phyloP scores from a whole-genome alignment of 2,797 vertebrate genomes.

The Tinamus major region DNA sequence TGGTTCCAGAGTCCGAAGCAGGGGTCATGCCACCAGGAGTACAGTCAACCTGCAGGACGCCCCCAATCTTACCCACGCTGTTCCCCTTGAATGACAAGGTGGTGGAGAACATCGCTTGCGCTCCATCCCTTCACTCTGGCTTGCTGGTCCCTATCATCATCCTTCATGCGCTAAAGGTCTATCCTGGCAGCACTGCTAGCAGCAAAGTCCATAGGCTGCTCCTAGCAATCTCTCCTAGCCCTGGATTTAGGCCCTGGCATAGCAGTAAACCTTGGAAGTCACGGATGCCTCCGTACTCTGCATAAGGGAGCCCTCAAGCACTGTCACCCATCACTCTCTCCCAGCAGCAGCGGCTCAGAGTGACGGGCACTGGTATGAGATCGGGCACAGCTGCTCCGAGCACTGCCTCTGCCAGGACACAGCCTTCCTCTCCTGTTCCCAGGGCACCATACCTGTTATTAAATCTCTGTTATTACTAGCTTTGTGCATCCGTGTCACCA shows the following conservation, averaged over 20 bases:
- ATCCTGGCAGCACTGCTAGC: neutral
- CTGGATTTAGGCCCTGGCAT: neutral
- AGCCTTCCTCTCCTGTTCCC: neutral
- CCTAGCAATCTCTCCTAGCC: neutral
- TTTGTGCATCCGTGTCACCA: neutral
- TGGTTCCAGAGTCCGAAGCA: neutral
- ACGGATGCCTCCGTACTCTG: neutral
- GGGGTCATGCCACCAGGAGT: neutral
- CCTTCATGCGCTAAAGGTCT: neutral
- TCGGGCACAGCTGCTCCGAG: accelerated
- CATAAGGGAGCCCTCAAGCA: neutral
- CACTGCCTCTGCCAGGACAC: neutral
- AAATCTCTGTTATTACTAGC: neutral
- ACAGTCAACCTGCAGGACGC: neutral
- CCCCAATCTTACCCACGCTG: neutral
- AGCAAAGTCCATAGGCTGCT: neutral
- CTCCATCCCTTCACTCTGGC: neutral
- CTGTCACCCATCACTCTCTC: neutral
- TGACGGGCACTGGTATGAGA: neutral
- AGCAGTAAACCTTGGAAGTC: neutral
- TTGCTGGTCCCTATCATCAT: accelerated
- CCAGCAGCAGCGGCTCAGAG: neutral
- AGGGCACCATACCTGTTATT: neutral
- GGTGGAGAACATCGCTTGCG: neutral
- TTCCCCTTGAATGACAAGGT: neutral